A percentile compares a stretch with the other conserved stretches of the same genome.
These are phyloP conservation scores for Rhinella marina DNA, from an alignment of 2,797 vertebrate genomes.

Conservation along the genomic window DNA sequence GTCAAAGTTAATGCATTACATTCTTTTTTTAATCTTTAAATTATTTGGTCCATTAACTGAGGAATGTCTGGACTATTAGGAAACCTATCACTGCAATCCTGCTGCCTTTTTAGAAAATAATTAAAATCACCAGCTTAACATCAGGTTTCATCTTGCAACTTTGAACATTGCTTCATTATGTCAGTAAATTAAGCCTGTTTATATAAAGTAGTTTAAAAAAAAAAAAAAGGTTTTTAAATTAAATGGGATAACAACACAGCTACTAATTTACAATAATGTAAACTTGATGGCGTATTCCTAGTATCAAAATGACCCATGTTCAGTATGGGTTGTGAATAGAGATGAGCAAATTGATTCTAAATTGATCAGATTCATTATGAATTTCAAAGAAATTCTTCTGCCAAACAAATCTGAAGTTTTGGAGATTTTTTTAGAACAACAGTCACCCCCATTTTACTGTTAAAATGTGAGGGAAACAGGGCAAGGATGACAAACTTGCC, in stretches of 20 bases:
- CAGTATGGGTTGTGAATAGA: too few species aligned
- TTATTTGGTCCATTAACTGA: conserved; percentile 7
- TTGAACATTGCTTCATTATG: conserved; percentile 14
- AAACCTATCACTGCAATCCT: conserved; percentile 5
- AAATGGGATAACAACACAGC: not conserved
- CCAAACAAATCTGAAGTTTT: too few species aligned
- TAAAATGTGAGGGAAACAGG: too few species aligned
- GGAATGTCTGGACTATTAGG: conserved; percentile 15
- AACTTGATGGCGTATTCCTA: not conserved
- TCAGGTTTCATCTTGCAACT: not conserved
- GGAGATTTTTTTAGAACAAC: too few species aligned
- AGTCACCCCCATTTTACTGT: too few species aligned
- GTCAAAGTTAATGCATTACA: conserved; percentile 33
- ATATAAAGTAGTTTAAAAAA: not conserved
- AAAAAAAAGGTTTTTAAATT: not conserved
- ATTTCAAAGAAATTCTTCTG: too few species aligned
- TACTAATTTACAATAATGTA: not conserved
- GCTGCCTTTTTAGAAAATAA: conserved; percentile 22
- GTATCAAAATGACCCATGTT: too few species aligned
- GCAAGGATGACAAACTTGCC: too few species aligned
- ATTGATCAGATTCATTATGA: too few species aligned
- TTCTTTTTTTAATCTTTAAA: conserved; percentile 27
- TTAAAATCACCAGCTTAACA: conserved; percentile 6
- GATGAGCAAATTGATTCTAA: too few species aligned
- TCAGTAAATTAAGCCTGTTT: not conserved